These are phyloP conservation scores for Rhinophrynus dorsalis DNA, from an alignment of 2,797 vertebrate species.

Conservation along the genomic window DNA sequence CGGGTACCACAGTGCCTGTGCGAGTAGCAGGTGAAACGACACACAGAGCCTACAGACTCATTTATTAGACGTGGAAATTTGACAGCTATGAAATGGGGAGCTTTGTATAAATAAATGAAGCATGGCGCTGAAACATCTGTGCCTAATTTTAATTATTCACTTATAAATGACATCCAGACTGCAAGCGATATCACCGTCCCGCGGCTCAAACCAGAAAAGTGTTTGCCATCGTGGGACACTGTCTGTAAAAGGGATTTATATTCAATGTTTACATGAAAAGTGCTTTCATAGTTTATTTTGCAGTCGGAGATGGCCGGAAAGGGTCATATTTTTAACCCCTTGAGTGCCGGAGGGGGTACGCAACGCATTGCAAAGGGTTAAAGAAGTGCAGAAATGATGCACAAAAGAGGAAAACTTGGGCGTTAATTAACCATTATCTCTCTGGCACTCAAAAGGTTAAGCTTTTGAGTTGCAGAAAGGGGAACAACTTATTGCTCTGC, in stretches of 20 bases:
- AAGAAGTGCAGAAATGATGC: too few species aligned
- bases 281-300: neutral
- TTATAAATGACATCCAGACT: slow-evolving; percentile 19
- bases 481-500: too few species aligned
- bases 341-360: too few species aligned
- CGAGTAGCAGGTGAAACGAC: neutral
- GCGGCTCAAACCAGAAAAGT: neutral
- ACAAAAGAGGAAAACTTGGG: neutral
- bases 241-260: neutral
- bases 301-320: neutral
- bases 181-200: neutral
- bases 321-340: too few species aligned
- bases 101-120: slow-evolving; percentile 38
- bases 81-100: slow-evolving; percentile 28
- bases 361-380: too few species aligned
- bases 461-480: too few species aligned
- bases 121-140: slow-evolving; percentile 23
- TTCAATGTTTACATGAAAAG: neutral
- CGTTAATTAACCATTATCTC: neutral
- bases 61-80: slow-evolving; percentile 9
- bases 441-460: too few species aligned
- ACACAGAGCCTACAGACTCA: neutral
- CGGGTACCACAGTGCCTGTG: too few species aligned
- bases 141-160: slow-evolving; percentile 33
- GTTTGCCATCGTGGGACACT: neutral